These are phyloP conservation scores for Brachypteracias leptosomus DNA, from an alignment of 2,113 vertebrate species.

Conservation along the genomic window DNA sequence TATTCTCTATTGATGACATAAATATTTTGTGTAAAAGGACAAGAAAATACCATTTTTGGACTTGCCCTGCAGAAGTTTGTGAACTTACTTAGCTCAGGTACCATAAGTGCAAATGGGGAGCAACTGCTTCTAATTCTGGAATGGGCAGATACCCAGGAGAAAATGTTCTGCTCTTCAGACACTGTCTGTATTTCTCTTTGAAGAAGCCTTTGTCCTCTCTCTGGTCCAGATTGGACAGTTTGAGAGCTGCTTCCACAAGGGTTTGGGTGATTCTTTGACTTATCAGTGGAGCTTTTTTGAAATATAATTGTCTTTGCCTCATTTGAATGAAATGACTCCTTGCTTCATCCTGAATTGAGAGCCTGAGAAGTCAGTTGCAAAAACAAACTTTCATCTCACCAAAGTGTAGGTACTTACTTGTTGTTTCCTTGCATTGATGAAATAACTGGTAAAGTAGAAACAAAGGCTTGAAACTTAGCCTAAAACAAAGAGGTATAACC, in stretches of 20 bases:
- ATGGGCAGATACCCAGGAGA: neutral
- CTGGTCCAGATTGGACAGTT: neutral
- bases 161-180: neutral
- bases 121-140: neutral
- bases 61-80: neutral
- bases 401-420: neutral
- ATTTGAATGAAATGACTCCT: neutral
- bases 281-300: neutral
- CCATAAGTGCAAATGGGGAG: neutral
- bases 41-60: neutral
- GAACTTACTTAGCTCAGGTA: neutral
- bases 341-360: neutral
- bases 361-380: slow-evolving; percentile 1
- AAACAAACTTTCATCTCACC: neutral
- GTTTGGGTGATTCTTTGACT: neutral
- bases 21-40: neutral
- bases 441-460: neutral
- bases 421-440: slow-evolving; percentile 7
- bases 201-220: neutral
- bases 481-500: neutral
- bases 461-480: neutral
- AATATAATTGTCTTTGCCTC: slow-evolving; percentile 16
- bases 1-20: neutral
- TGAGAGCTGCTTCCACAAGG: neutral
- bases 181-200: neutral